phyloP scores from a whole-genome alignment of 2,888 invertebrate species.

The Drosophila fulvimacula region DNA sequence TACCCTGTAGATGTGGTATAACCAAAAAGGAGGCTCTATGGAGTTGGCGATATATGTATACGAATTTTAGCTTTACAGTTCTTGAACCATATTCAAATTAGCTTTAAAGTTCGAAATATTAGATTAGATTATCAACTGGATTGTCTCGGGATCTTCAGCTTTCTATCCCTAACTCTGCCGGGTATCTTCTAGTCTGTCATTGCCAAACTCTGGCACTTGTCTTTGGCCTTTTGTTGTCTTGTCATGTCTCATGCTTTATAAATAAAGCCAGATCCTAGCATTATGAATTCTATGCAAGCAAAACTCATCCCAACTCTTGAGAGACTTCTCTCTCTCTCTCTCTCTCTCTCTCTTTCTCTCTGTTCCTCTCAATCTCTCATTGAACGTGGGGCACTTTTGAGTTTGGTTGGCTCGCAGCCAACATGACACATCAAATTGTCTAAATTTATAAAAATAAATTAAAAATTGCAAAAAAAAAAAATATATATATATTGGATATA shows the following conservation, averaged over 20 bases:
- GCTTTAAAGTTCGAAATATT: neutral
- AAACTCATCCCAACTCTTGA: neutral
- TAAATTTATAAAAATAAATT: slow-evolving; percentile 61
- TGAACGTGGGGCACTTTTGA: slow-evolving; percentile 59
- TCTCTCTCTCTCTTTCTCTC: neutral
- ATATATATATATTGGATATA: slow-evolving; percentile 25
- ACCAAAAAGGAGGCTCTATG: neutral
- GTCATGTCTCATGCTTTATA: slow-evolving; percentile 40
- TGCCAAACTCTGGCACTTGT: neutral
- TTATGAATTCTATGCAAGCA: slow-evolving; percentile 49
- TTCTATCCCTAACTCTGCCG: neutral
- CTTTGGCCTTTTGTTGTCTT: neutral
- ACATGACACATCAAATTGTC: slow-evolving; percentile 76
- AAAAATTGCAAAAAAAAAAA: slow-evolving; percentile 22
- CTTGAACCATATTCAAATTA: neutral
- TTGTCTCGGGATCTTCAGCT: no score
- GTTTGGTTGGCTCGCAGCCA: slow-evolving; percentile 66
- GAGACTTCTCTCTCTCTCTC: slow-evolving; percentile 1
- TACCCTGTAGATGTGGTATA: neutral
- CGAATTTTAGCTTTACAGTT: no score
- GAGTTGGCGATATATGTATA: neutral
- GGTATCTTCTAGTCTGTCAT: neutral
- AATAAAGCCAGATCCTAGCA: slow-evolving; percentile 46
- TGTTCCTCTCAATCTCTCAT: slow-evolving; percentile 28
- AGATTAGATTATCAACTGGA: neutral